Evolutionary conservation across 2,113 vertebrate genomes (phyloP).

Genomic region (Larimichthys crocea): DNA sequence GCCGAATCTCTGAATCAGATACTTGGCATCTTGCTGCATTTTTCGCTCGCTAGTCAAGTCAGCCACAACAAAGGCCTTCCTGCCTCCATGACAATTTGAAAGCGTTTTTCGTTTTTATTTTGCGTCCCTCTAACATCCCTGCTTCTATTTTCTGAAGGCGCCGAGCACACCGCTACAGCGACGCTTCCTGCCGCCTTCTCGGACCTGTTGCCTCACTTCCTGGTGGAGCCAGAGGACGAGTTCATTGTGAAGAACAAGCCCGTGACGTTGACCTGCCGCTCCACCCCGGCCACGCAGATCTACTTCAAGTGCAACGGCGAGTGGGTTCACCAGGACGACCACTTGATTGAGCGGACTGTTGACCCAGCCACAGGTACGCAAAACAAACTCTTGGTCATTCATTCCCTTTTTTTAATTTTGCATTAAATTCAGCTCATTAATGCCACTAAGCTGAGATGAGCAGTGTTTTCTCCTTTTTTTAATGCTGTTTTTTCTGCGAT

Average conservation of each 20-base stretch:
- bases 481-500: not conserved
- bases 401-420: not conserved
- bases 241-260: conserved; percentile 99
- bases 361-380: conserved; percentile 91
- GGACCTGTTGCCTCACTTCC: conserved; percentile 95
- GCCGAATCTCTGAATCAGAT: conserved; percentile 32
- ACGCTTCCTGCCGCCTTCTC: conserved; percentile 87
- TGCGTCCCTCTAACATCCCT: conserved; percentile 35
- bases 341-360: conserved; percentile 89
- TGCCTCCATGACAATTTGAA: conserved; percentile 41
- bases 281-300: conserved; percentile 95
- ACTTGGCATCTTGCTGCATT: conserved; percentile 11
- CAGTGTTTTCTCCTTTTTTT: not conserved
- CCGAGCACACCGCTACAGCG: conserved; percentile 91
- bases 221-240: conserved; percentile 94
- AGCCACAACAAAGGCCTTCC: conserved; percentile 21
- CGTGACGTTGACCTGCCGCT: conserved; percentile 94
- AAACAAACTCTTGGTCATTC: not conserved
- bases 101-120: conserved; percentile 10
- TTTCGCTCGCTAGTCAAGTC: conserved; percentile 14
- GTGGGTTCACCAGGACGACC: conserved; percentile 98
- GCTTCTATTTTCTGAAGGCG: conserved; percentile 78
- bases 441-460: not conserved
- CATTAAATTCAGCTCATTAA: too few relatives aligned
- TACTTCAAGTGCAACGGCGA: conserved; percentile 99